Conservation (phyloP, 2,113 vertebrate species). For the Hiodon tergisus region DNA sequence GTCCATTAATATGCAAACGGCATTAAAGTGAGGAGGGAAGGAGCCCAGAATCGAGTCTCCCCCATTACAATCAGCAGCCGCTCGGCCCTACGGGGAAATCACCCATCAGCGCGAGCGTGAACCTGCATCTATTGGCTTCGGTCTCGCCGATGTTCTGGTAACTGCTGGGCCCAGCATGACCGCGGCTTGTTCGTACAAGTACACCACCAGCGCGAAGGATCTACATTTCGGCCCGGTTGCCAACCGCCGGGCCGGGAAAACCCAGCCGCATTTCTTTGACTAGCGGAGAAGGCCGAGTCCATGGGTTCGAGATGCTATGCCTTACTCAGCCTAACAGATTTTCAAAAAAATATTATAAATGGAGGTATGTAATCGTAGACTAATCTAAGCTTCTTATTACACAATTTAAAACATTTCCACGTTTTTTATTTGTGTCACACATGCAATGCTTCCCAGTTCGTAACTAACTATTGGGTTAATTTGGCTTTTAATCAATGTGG, state of each 20-base stretch:
- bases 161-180: slow-evolving; percentile 62
- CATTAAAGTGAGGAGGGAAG: slow-evolving; percentile 79
- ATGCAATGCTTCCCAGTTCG: slow-evolving; percentile 23
- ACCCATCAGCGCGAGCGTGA: slow-evolving; percentile 83
- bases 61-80: slow-evolving; percentile 83
- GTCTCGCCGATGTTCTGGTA: slow-evolving; percentile 54
- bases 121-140: slow-evolving; percentile 82
- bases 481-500: slow-evolving; percentile 31
- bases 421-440: slow-evolving; percentile 17
- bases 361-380: background rate
- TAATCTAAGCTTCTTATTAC: slow-evolving; percentile 13
- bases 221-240: too few relatives aligned
- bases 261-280: background rate
- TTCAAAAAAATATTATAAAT: background rate
- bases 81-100: slow-evolving; percentile 75
- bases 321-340: background rate
- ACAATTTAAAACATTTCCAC: slow-evolving; percentile 15
- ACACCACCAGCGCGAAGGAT: background rate
- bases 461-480: slow-evolving; percentile 31
- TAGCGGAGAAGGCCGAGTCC: background rate
- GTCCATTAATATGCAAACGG: slow-evolving; percentile 86
- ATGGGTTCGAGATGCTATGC: background rate
- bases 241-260: background rate
- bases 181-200: slow-evolving; percentile 8
- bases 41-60: slow-evolving; percentile 79